Evolutionary conservation across 2,888 invertebrate species (phyloP).

Genomic region (Willowsia nigromaculata): DNA sequence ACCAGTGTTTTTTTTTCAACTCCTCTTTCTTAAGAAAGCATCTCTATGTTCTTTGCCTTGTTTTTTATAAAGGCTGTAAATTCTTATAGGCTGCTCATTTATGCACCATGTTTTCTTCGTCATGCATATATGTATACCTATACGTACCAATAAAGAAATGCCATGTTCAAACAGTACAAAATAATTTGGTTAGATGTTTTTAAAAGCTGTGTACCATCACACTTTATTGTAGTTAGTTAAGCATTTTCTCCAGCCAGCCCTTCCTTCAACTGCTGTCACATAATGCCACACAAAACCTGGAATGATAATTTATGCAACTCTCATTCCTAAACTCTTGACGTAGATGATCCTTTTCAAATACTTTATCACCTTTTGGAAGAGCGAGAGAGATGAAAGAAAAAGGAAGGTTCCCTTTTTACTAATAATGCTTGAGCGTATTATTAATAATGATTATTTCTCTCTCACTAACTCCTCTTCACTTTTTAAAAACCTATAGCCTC

Average conservation of each 20-base stretch:
- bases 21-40: constrained; percentile 7
- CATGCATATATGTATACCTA: not conserved
- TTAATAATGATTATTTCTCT: constrained; percentile 51
- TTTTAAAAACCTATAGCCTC: constrained; percentile 26
- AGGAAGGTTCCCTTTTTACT: constrained; percentile 60
- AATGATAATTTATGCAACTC: constrained; percentile 78
- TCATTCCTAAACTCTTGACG: constrained; percentile 77
- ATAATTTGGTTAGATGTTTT: constrained; percentile 31
- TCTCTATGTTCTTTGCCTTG: constrained; percentile 11
- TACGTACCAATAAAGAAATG: not conserved
- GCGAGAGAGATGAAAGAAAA: not conserved
- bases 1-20: constrained; percentile 73
- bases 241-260: constrained; percentile 45
- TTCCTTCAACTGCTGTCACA: constrained; percentile 78
- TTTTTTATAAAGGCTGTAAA: constrained; percentile 54
- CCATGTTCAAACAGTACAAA: constrained; percentile 25
- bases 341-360: constrained; percentile 77
- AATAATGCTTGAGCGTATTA: constrained; percentile 71
- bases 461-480: not conserved
- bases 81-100: constrained; percentile 58
- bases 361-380: constrained; percentile 76
- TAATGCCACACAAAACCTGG: constrained; percentile 77
- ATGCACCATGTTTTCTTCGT: constrained; percentile 11
- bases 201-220: constrained; percentile 1
- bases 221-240: not conserved